Evolutionary conservation across 2,797 vertebrate species (phyloP).

Genomic region (Phalloptychus januarius): DNA sequence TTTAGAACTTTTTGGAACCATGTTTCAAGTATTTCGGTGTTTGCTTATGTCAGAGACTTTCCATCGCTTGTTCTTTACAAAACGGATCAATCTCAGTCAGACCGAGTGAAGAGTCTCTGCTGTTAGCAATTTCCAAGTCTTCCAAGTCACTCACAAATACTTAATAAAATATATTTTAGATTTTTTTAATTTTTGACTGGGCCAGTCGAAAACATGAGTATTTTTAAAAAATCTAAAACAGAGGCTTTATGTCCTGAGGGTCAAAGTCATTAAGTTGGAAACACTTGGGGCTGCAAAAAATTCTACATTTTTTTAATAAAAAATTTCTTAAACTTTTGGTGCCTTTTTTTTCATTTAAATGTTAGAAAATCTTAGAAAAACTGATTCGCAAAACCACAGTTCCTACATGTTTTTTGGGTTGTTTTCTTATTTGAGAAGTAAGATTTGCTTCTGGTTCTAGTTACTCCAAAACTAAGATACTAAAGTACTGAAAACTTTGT

Average conservation of each 20-base stretch:
- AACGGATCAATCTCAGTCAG: background rate
- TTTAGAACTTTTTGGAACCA: background rate
- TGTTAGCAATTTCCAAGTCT: background rate
- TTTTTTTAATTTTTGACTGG: too few relatives aligned
- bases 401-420: background rate
- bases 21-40: background rate
- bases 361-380: background rate
- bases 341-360: background rate
- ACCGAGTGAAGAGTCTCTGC: background rate
- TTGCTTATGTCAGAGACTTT: background rate
- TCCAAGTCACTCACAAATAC: background rate
- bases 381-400: background rate
- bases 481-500: background rate
- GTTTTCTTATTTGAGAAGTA: background rate
- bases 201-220: background rate
- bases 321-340: background rate
- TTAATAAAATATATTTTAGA: background rate
- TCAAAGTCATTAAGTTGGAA: too few relatives aligned
- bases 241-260: too few relatives aligned
- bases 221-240: background rate
- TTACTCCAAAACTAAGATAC: background rate
- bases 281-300: too few relatives aligned
- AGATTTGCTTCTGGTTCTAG: background rate
- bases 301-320: background rate
- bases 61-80: background rate